Evolutionary conservation across 1,140 invertebrate genomes (phyloP).

Genomic region (Drosophila nigrodunni): DNA sequence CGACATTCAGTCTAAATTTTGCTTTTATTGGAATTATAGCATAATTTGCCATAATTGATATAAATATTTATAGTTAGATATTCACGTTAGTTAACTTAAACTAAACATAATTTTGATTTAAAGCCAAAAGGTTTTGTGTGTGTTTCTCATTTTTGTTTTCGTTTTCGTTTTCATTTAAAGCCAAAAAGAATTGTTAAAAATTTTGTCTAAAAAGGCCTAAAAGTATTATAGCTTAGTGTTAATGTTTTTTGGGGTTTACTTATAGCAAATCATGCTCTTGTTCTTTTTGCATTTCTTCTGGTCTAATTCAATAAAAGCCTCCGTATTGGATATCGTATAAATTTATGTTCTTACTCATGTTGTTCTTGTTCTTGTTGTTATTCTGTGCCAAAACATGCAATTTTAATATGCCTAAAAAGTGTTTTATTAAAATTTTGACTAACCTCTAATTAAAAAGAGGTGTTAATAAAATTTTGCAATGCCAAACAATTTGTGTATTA

Average conservation of each 20-base stretch:
- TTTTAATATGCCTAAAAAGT: constrained; percentile 75
- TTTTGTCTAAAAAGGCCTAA: constrained; percentile 82
- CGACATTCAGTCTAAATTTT: constrained; percentile 84
- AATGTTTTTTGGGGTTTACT: constrained; percentile 36
- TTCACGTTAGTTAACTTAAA: constrained; percentile 72
- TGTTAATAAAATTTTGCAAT: constrained; percentile 55
- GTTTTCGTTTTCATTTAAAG: constrained; percentile 55
- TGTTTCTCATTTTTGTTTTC: constrained; percentile 27
- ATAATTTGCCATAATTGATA: constrained; percentile 79
- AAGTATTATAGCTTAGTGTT: constrained; percentile 68
- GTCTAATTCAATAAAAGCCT: constrained; percentile 82
- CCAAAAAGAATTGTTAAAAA: constrained; percentile 75
- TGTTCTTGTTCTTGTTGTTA: constrained; percentile 52
- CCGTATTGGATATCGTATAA: constrained; percentile 58
- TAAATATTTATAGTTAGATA: constrained; percentile 61
- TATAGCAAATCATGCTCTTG: constrained; percentile 80
- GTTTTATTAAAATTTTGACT: constrained; percentile 78
- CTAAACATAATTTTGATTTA: constrained; percentile 80
- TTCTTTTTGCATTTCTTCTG: constrained; percentile 38
- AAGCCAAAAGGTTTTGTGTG: constrained; percentile 77
- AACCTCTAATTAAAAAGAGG: constrained; percentile 38
- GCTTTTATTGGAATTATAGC: constrained; percentile 84
- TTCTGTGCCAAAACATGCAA: constrained; percentile 64
- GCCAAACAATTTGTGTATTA: constrained; percentile 60
- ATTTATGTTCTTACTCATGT: constrained; percentile 48